Base-by-base conservation (phyloP, 2,888 invertebrate species). In the Incurvaria masculella region DNA sequence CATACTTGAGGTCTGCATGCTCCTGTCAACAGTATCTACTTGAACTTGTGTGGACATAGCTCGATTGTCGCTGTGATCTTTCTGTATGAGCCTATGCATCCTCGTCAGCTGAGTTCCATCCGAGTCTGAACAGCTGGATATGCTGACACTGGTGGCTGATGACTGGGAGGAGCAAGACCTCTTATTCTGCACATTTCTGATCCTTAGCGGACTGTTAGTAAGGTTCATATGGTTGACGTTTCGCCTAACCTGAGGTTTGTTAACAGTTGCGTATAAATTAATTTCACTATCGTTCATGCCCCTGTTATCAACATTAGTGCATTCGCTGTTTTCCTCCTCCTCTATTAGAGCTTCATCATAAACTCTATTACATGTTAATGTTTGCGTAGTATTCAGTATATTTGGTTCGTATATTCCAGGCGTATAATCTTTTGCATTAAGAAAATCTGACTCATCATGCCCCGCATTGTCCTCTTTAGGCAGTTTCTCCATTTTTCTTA, bases 1-100 rank as follows among this genome's bases (percentile, higher is more conserved):
- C 59, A 81, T 72, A 52, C 70, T 74, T 1, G 86, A 86, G 5
- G 89, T 90, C 68, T 90, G 89, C 71, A 89, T 89, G 59, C 89
- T 87, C 61, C 85, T 83, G 59, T 88, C 88, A 58, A 85, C 80
- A 57, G 85, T 81, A 55, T 80, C 72, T 20, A 76, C 63, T 46
- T 81, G 79, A 51, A 81, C 67, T 58, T 80, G 80, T 20, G 81
- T 81, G 21, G 79, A 76, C 17, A 76, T 79, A 39, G 79, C 65
- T 60, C 79, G 79, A 49, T 70, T 62, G 52, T 79, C 79, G 58
- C 61, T 66, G 45, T 65, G 50, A 45, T 79, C 78, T 52, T 67
- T 67, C 44, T 71, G 68, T 46, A 71, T 50, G 44, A 70, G 55
- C 59, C 61, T 72, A 52, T 76, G 73, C 66, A 79, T 69, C 62